phyloP scores from a whole-genome alignment of 2,113 vertebrate species.

The Propithecus coquereli region DNA sequence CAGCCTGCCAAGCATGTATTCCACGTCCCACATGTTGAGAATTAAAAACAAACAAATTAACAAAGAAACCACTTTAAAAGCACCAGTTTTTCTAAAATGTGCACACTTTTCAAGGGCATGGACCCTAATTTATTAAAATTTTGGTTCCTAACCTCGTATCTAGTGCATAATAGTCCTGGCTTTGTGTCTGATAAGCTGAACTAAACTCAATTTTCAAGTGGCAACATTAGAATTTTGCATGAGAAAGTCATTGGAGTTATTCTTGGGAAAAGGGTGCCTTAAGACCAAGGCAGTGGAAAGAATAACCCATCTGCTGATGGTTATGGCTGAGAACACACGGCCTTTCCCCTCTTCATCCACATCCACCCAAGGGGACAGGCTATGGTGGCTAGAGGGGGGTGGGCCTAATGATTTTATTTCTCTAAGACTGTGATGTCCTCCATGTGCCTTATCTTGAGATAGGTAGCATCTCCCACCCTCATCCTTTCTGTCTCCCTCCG shows the following conservation, averaged over 20 bases:
- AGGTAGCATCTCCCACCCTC: neutral
- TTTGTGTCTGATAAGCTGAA: neutral
- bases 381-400: no score
- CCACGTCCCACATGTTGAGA: neutral
- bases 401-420: neutral
- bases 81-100: neutral
- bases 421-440: neutral
- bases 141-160: neutral
- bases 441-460: neutral
- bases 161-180: no score
- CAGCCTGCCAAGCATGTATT: fast-evolving
- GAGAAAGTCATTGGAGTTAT: neutral
- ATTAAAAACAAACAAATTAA: neutral
- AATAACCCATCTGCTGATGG: neutral
- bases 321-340: neutral
- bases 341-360: no score
- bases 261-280: neutral
- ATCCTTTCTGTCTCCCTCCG: neutral
- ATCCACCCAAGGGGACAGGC: no score
- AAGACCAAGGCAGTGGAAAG: neutral
- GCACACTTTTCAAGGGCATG: neutral
- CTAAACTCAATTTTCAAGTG: neutral
- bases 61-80: neutral
- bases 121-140: neutral
- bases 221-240: neutral